These are phyloP conservation scores for Panthera leo DNA, from an alignment of 2,113 vertebrate genomes.

Conservation along the genomic window DNA sequence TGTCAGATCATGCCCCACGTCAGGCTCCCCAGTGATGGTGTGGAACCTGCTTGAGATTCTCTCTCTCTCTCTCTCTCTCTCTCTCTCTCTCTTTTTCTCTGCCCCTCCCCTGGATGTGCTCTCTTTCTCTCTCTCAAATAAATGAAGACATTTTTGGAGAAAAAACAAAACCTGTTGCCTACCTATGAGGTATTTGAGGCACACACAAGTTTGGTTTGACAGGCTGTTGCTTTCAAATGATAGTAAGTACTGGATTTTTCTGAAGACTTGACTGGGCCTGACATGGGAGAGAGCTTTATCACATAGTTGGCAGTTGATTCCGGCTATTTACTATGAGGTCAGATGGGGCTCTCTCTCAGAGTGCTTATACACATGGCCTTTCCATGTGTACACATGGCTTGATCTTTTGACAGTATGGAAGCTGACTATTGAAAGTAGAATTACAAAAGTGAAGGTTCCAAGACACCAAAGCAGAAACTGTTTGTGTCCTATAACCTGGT, in stretches of 20 bases:
- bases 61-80: too few species aligned
- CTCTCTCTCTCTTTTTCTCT: too few species aligned
- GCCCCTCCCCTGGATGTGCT: too few species aligned
- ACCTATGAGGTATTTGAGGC: too few species aligned
- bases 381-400: too few species aligned
- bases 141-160: too few species aligned
- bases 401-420: neutral
- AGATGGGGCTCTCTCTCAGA: neutral
- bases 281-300: neutral
- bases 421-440: neutral
- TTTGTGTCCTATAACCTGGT: neutral
- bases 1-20: too few species aligned
- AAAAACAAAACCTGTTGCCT: too few species aligned
- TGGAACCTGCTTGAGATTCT: too few species aligned
- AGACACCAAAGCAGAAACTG: neutral
- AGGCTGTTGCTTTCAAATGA: neutral
- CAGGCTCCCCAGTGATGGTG: too few species aligned
- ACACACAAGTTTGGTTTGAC: too few species aligned
- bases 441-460: neutral
- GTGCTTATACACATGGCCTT: neutral
- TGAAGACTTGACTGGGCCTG: neutral
- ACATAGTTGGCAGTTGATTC: neutral
- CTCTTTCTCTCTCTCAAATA: too few species aligned
- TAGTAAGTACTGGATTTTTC: neutral
- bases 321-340: neutral